These are phyloP conservation scores for Rhagologus leucostigma DNA, from an alignment of 2,113 vertebrate species.

Conservation along the genomic window DNA sequence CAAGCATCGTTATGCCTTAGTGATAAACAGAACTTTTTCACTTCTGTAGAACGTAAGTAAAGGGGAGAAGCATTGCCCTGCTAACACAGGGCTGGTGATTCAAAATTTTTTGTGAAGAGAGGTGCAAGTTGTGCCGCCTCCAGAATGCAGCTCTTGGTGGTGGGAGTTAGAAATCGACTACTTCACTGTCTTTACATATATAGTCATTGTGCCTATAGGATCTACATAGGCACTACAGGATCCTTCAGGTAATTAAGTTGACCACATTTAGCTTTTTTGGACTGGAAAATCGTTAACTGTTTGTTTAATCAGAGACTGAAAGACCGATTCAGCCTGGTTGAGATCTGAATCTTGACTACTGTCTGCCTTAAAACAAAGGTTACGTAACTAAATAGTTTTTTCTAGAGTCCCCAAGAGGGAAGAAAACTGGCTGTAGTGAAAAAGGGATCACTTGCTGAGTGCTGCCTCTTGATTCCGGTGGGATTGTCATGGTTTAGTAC, in stretches of 20 bases:
- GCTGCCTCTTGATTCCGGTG: background rate
- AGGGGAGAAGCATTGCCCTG: background rate
- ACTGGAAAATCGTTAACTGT: background rate
- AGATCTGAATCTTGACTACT: background rate
- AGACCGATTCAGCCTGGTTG: background rate
- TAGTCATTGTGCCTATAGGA: background rate
- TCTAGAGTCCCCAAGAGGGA: background rate
- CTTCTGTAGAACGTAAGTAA: background rate
- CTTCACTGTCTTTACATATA: background rate
- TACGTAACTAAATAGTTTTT: background rate
- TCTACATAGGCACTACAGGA: background rate
- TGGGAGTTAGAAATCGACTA: background rate
- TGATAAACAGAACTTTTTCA: background rate
- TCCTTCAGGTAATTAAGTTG: background rate
- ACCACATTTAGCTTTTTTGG: background rate
- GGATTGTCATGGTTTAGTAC: background rate
- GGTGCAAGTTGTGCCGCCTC: background rate
- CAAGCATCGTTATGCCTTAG: background rate
- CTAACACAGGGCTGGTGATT: background rate
- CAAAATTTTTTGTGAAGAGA: background rate
- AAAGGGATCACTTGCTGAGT: background rate
- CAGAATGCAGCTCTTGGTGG: background rate
- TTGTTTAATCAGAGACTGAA: background rate
- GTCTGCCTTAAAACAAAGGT: background rate
- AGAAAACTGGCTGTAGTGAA: background rate